A percentile compares a stretch with the other conserved stretches of the same genome.
phyloP scores from a whole-genome alignment of 2,113 vertebrate species.

The Anseranas semipalmata region DNA sequence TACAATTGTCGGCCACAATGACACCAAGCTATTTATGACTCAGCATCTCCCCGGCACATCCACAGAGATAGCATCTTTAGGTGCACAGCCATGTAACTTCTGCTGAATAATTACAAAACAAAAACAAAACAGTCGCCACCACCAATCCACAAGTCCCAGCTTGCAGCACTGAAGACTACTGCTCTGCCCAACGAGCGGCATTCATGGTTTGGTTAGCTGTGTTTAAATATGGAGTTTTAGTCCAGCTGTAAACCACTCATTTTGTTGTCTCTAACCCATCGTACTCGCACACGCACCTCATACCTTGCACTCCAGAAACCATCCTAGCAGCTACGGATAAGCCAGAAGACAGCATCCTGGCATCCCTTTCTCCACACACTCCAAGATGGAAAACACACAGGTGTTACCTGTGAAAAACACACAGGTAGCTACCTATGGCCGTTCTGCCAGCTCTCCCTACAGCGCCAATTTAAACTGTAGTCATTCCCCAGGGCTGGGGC shows the following conservation, averaged over 20 bases:
- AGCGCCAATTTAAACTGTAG: neutral
- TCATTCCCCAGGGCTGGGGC: neutral
- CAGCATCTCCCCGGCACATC: neutral
- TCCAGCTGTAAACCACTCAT: neutral
- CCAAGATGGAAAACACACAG: neutral
- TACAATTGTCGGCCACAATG: neutral
- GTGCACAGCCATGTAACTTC: neutral
- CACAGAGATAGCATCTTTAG: neutral
- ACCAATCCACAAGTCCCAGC: conserved; percentile 6
- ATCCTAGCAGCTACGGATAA: neutral
- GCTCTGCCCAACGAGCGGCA: neutral
- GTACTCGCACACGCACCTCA: neutral
- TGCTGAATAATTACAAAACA: conserved; percentile 22
- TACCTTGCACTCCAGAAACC: neutral
- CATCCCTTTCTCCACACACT: neutral
- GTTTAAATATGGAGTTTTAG: neutral
- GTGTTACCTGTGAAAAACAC: neutral
- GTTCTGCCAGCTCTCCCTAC: neutral
- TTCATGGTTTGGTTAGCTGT: neutral
- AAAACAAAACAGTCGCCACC: conserved; percentile 14
- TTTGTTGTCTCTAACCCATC: neutral
- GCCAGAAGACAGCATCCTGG: neutral
- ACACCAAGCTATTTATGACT: conserved; percentile 7
- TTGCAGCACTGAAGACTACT: neutral
- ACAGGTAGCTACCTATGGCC: neutral